Percentiles rank a stretch among this genome's conserved stretches.
Evolutionary conservation across 2,888 invertebrate genomes (phyloP).

Genomic region (Drosophila formosana): DNA sequence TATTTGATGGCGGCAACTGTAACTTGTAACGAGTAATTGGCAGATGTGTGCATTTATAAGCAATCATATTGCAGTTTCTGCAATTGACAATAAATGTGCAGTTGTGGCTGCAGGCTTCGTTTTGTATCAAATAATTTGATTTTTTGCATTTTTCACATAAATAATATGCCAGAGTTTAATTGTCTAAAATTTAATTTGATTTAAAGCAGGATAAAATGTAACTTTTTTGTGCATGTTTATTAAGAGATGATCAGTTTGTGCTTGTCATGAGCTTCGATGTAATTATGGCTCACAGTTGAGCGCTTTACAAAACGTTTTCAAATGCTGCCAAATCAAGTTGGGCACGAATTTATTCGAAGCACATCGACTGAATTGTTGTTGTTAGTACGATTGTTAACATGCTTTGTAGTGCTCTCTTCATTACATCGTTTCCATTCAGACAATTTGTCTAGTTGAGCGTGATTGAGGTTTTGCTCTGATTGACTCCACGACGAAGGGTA

Average conservation of each 20-base stretch:
- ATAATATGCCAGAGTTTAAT: neutral
- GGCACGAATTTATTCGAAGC: slow-evolving; percentile 2
- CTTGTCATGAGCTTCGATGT: neutral
- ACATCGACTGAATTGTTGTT: slow-evolving; percentile 1
- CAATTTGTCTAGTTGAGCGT: slow-evolving; percentile 59
- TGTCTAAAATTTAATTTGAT: too few species aligned
- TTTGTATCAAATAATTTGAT: neutral
- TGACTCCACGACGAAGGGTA: neutral
- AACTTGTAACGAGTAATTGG: neutral
- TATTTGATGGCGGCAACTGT: neutral
- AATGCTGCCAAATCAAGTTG: neutral
- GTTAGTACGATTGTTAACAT: slow-evolving; percentile 23
- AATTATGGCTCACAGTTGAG: neutral
- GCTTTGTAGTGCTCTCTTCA: slow-evolving; percentile 38
- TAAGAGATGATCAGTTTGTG: neutral
- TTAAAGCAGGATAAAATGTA: too few species aligned
- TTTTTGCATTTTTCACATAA: neutral
- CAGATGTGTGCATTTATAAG: neutral
- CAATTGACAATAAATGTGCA: neutral
- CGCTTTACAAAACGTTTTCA: neutral
- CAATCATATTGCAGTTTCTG: neutral
- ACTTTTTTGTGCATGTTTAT: neutral
- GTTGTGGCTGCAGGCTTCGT: neutral
- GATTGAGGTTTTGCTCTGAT: slow-evolving; percentile 40
- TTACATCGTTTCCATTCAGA: slow-evolving; percentile 56